Evolutionary conservation across 2,797 vertebrate species (phyloP).

Genomic region (Masticophis lateralis): DNA sequence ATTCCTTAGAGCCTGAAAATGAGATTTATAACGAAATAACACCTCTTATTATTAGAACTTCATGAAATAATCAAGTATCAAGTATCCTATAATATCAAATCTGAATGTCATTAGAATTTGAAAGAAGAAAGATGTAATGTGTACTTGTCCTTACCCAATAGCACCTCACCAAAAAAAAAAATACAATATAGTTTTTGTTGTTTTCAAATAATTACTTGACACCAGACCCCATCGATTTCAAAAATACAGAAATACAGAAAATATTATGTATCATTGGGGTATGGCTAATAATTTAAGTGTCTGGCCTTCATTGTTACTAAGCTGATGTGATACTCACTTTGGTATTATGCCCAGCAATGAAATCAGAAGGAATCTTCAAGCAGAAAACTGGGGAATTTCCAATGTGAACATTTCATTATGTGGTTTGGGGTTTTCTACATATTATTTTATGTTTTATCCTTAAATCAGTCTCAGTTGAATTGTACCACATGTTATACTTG

Average conservation of each 20-base stretch:
- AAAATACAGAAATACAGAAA: neutral
- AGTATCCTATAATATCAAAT: neutral
- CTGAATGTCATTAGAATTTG: neutral
- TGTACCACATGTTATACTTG: conserved; percentile 55
- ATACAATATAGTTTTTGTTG: neutral
- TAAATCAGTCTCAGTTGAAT: conserved; percentile 32
- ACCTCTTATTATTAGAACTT: neutral
- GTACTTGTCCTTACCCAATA: neutral
- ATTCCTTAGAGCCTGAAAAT: neutral
- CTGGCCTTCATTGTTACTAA: neutral
- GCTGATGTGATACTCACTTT: conserved; percentile 46
- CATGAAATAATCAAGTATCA: neutral
- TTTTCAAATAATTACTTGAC: neutral
- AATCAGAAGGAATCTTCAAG: conserved; percentile 49
- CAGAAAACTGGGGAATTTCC: conserved; percentile 50
- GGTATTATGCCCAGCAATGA: conserved; percentile 48
- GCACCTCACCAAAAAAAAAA: neutral
- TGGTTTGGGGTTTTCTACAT: conserved; percentile 8
- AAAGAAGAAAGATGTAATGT: neutral
- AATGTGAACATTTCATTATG: conserved; percentile 52
- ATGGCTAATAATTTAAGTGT: neutral
- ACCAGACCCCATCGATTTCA: neutral
- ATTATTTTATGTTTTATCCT: conserved; percentile 42
- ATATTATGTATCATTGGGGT: neutral
- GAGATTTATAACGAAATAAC: neutral